Conservation (phyloP, 2,797 vertebrate genomes). For the Tiaroga cobitis region DNA sequence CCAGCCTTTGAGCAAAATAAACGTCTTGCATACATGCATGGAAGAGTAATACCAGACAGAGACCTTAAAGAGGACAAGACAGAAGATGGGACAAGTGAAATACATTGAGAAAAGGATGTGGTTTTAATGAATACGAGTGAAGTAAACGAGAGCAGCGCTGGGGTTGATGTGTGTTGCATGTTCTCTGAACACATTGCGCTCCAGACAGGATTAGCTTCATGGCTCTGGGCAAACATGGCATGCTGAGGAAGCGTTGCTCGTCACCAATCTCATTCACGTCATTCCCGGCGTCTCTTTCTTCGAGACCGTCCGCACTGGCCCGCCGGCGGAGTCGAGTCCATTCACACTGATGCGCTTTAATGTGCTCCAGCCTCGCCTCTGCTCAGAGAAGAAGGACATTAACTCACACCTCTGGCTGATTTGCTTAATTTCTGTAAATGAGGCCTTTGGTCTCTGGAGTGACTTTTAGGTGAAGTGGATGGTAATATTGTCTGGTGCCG, state of each 20-base stretch:
- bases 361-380: constrained; percentile 54
- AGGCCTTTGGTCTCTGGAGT: constrained; percentile 61
- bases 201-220: constrained; percentile 56
- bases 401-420: constrained; percentile 64
- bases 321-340: constrained; percentile 46
- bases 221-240: constrained; percentile 59
- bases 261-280: constrained; percentile 38
- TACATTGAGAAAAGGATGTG: not conserved
- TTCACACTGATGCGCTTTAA: constrained; percentile 45
- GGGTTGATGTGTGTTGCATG: not conserved
- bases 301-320: not conserved
- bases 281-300: not conserved
- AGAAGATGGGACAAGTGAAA: not conserved
- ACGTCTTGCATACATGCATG: not conserved
- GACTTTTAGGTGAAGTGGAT: constrained; percentile 60
- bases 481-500: constrained; percentile 57
- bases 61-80: not conserved
- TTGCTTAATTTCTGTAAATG: constrained; percentile 64
- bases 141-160: not conserved
- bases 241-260: constrained; percentile 55
- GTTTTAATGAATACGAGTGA: not conserved
- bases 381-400: constrained; percentile 56
- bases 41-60: not conserved
- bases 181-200: constrained; percentile 37
- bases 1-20: not conserved